Evolutionary conservation across 35 echinoderm and acorn worm genomes (phyloP).

Genomic region (Strongylocentrotus purpuratus): DNA sequence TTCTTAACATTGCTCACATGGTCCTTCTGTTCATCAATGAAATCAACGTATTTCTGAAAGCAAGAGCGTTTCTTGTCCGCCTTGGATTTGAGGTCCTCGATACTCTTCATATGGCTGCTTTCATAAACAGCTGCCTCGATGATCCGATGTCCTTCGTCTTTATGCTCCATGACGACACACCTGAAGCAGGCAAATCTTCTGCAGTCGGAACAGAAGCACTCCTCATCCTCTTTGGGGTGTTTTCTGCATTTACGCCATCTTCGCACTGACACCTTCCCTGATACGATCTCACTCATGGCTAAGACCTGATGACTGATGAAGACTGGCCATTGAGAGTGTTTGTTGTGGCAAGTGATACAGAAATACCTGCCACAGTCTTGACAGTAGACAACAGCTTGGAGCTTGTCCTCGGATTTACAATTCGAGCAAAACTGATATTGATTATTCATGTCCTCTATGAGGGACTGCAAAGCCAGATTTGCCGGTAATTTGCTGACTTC

Average conservation of each 20-base stretch:
- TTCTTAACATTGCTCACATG: neutral
- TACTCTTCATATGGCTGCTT: neutral
- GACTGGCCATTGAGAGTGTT: neutral
- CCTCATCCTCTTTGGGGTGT: neutral
- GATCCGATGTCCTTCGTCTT: neutral
- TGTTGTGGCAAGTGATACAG: neutral
- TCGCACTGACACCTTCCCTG: neutral
- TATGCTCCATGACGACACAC: neutral
- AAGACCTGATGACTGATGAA: neutral
- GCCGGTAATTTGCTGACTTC: neutral
- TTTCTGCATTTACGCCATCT: slow-evolving; percentile 7
- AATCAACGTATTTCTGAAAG: neutral
- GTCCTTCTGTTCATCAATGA: neutral
- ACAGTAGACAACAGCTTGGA: neutral
- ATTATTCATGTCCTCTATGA: neutral
- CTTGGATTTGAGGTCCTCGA: neutral
- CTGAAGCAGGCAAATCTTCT: neutral
- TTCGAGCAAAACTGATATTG: neutral
- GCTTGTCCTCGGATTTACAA: neutral
- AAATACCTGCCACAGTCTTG: neutral
- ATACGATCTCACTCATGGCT: neutral
- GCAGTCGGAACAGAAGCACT: neutral
- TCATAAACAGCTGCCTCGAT: neutral
- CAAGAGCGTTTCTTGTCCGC: neutral
- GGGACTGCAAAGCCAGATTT: neutral